Conservation (phyloP, 2,113 vertebrate genomes). For the Hypanus sabinus region DNA sequence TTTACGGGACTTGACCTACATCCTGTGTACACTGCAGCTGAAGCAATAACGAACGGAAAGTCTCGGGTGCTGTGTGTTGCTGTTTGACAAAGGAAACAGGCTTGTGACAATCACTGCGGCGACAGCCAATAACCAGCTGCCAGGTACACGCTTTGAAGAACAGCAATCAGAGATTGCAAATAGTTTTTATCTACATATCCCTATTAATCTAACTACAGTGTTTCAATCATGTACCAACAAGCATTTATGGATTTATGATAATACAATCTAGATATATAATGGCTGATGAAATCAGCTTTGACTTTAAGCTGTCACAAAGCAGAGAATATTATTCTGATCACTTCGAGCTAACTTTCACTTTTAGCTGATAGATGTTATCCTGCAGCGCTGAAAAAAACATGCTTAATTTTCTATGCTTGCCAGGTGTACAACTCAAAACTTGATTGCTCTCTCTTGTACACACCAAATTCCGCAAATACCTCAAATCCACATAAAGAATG, state of each 20-base stretch:
- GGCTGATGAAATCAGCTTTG: not conserved
- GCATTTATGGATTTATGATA: not conserved
- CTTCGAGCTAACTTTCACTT: not conserved
- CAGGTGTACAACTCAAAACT: not conserved
- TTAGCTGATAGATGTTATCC: no score
- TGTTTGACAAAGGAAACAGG: slow-evolving; percentile 13
- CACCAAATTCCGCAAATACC: not conserved
- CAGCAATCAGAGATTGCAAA: slow-evolving; percentile 7
- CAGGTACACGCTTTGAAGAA: slow-evolving; percentile 22
- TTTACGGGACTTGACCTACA: not conserved
- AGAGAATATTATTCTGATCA: no score
- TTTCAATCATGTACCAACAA: not conserved
- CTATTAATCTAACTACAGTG: not conserved
- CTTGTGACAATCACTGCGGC: not conserved
- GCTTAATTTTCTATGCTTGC: not conserved
- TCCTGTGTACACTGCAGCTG: not conserved
- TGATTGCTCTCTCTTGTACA: not conserved
- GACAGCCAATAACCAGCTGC: slow-evolving; percentile 29
- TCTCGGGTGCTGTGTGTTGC: not conserved
- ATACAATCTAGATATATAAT: not conserved
- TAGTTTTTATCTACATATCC: not conserved
- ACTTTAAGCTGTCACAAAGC: not conserved
- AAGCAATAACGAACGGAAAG: slow-evolving; percentile 4
- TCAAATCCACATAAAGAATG: not conserved
- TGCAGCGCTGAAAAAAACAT: not conserved